Evolutionary conservation across 2,797 vertebrate species (phyloP).

Genomic region (Mormyrus hasselquistii): DNA sequence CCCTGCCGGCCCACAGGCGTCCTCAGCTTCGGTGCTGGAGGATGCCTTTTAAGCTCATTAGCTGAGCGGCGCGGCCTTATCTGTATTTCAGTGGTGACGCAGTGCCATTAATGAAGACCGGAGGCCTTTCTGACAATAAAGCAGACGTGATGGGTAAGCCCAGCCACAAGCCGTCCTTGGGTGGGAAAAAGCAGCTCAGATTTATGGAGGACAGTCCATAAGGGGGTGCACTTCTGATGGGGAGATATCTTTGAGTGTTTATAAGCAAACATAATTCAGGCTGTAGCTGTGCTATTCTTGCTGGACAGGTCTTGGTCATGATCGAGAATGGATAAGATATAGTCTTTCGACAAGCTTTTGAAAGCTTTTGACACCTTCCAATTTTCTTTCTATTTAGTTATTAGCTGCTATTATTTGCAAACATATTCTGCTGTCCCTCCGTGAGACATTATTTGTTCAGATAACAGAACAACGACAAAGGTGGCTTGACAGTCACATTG

Average conservation of each 20-base stretch:
- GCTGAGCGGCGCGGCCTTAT: constrained; percentile 3
- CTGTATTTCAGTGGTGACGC: constrained; percentile 8
- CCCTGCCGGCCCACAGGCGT: neutral
- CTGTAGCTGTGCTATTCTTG: neutral
- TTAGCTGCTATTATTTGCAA: constrained; percentile 7
- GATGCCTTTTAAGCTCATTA: constrained; percentile 9
- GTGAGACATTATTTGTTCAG: neutral
- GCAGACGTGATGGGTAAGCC: neutral
- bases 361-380: neutral
- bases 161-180: neutral
- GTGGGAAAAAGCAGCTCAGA: neutral
- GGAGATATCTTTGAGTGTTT: neutral
- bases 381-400: neutral
- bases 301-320: neutral
- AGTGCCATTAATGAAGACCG: constrained; percentile 10
- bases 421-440: neutral
- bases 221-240: neutral
- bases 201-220: neutral
- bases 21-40: neutral
- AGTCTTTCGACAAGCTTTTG: neutral
- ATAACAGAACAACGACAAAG: neutral
- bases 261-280: neutral
- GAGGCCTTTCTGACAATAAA: neutral
- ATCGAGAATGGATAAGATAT: neutral
- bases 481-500: constrained; percentile 14